Conservation (phyloP, 2,797 vertebrate genomes). For the Acridotheres tristis region DNA sequence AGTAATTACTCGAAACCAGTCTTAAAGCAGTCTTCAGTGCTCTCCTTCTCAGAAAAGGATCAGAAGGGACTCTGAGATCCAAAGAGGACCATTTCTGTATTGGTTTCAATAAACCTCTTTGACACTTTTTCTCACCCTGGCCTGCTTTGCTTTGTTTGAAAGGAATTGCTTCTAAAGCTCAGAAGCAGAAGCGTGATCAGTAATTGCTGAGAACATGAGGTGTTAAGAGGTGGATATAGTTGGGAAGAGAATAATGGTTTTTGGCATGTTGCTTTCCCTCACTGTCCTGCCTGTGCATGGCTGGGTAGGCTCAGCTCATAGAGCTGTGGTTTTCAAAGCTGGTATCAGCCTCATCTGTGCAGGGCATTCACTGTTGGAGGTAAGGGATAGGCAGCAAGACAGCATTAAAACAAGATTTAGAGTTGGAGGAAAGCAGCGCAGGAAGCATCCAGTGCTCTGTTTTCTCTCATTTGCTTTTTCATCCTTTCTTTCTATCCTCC, state of each 20-base stretch:
- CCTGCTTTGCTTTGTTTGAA: neutral
- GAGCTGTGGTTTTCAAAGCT: neutral
- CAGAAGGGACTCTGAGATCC: neutral
- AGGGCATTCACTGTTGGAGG: neutral
- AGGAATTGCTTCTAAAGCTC: neutral
- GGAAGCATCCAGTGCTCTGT: neutral
- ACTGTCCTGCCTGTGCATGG: neutral
- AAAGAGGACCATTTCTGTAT: neutral
- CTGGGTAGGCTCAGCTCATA: neutral
- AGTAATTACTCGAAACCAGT: neutral
- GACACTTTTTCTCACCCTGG: neutral
- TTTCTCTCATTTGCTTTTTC: neutral
- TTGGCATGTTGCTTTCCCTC: neutral
- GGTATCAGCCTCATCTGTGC: neutral
- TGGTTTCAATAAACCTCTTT: neutral
- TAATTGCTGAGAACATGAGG: neutral
- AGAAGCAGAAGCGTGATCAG: neutral
- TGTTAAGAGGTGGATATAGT: neutral
- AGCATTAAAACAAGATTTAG: neutral
- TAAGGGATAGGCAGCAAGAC: neutral
- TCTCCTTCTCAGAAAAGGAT: neutral
- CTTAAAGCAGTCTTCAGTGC: neutral
- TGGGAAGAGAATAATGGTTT: neutral
- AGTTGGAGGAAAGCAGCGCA: neutral
- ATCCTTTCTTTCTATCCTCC: fast-evolving